phyloP scores from a whole-genome alignment of 2,113 vertebrate species.

The Cochlearius cochlearius region DNA sequence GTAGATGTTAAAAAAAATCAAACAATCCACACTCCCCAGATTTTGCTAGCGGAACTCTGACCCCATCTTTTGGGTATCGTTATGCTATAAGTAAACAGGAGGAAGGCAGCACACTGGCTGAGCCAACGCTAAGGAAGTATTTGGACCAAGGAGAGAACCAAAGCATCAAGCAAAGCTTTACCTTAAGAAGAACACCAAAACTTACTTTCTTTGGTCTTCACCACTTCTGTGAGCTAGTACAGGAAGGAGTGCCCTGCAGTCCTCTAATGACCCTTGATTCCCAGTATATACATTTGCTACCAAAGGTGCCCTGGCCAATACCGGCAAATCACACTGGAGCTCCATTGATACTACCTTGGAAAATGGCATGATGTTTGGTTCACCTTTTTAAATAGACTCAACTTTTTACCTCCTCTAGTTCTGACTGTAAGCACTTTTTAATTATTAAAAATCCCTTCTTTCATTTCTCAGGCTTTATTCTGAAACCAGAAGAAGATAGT shows the following conservation, averaged over 20 bases:
- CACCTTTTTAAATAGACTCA: not conserved
- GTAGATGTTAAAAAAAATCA: not conserved
- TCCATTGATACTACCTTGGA: not conserved
- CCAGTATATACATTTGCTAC: not conserved
- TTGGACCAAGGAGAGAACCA: not conserved
- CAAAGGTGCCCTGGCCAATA: not conserved
- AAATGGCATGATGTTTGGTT: not conserved
- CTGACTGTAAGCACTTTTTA: not conserved
- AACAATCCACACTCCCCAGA: not conserved
- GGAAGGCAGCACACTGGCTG: not conserved
- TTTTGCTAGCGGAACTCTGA: not conserved
- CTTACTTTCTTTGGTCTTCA: not conserved
- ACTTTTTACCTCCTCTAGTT: not conserved
- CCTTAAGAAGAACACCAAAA: not conserved
- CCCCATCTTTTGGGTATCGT: constrained; percentile 2
- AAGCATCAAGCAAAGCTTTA: not conserved
- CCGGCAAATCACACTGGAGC: not conserved
- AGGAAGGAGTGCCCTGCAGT: not conserved
- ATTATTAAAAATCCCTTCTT: not conserved
- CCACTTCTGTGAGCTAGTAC: not conserved
- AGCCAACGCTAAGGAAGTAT: not conserved
- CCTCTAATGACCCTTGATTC: not conserved
- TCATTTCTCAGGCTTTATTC: not conserved
- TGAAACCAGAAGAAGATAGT: not conserved
- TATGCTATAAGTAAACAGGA: not conserved